Base-by-base conservation (phyloP, 2,888 invertebrate genomes). In the Ceriagrion tenellum region DNA sequence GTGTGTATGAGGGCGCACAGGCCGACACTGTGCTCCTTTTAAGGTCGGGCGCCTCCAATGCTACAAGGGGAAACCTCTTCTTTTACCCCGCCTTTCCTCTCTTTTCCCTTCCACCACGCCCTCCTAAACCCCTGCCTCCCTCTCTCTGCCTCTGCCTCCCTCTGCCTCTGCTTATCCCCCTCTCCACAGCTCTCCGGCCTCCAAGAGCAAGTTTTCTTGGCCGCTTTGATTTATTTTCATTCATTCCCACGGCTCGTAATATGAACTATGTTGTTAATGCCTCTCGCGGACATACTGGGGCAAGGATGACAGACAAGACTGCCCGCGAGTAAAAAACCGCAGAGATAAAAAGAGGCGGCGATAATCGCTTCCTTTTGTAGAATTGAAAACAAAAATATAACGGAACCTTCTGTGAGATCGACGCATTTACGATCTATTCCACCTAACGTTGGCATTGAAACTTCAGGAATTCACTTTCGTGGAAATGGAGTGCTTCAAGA, bases 241-340 rank as follows among this genome's bases (percentile, higher is more conserved):
- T 69, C 69, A 26, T 69, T 69, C 69, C 69, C 69, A 2, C 47
- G 4, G 69, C 69, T 26, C 69, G 26, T 12, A 69, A 26, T 69
- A n/a, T 69, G 69, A 69, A 69, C 69, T 69, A 69, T 69, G 69
- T n/a, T 69, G 69, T 69, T 69, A 69, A 69, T 69, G 69, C 69
- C 69, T 69, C n/a, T 10, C 69, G n/a, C n/a, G 69, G n/a, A 69
- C n/a, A 20, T 26, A 10, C 12, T 69, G 59, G 23, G 69, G 69
- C 30, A 35, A 35, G 30, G 6, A 35, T 81, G 81, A 35, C 35
- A 3, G 35, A 81, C 81, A 35, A 81, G 35, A 35, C 81, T 81
- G 35, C 30, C 13, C 30, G 10, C 13, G 18, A 26, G 81, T 23
- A 30, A 35, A 81, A n/a, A 8, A 35, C 26, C 69, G 47, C 8